Conservation (phyloP, 2,888 invertebrate genomes). For the Orthonychiurus folsomi region DNA sequence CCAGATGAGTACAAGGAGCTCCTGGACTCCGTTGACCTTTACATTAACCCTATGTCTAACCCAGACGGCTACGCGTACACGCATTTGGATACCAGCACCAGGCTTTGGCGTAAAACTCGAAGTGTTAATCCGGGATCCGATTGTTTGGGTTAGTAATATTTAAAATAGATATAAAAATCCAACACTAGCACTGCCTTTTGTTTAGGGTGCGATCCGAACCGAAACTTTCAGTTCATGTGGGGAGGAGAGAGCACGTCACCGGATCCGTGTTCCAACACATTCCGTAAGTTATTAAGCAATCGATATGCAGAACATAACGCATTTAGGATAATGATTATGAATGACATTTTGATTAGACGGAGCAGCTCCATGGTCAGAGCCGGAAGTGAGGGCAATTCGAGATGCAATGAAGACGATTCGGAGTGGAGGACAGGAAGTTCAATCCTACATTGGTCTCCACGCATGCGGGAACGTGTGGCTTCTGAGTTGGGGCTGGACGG, state of each 20-base stretch:
- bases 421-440: neutral
- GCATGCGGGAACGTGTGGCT: neutral
- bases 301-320: no score
- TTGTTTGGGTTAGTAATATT: neutral
- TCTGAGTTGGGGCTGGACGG: neutral
- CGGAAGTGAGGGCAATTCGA: conserved; percentile 41
- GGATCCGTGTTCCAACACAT: neutral
- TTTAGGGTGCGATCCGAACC: neutral
- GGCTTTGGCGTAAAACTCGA: neutral
- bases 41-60: conserved; percentile 61
- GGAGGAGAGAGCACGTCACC: conserved; percentile 2
- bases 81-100: conserved; percentile 43
- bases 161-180: neutral
- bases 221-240: neutral
- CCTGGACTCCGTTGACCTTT: conserved; percentile 61
- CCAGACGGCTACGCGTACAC: conserved; percentile 64
- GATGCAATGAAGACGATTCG: neutral
- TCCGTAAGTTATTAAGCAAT: neutral
- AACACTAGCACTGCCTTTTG: neutral
- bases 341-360: conserved; percentile 42
- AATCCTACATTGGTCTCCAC: neutral
- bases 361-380: conserved; percentile 43
- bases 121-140: neutral
- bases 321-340: no score
- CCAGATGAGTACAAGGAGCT: conserved; percentile 48